Base-by-base conservation (phyloP, 2,888 invertebrate species). In the Chymomyza procnemis region DNA sequence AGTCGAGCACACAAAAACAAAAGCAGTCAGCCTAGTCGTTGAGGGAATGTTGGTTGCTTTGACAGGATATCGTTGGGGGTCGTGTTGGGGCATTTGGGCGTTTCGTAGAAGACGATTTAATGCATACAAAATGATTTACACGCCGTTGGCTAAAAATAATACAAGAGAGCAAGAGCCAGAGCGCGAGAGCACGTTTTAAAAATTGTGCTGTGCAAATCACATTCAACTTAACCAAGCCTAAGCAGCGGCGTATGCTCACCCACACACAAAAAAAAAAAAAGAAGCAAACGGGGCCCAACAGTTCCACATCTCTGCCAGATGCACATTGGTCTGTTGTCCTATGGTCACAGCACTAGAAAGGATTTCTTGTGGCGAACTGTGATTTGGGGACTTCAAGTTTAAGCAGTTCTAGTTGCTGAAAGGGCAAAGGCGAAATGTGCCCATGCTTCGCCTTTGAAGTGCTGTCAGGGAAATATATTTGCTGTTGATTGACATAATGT, bases 121-220 rank as follows among this genome's bases (percentile, higher is more conserved):
- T 87, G 86, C 87, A 86, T 87, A 85, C 83, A 85, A 85, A 87
- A 87, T 87, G 87, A 83, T 81, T 81, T 80, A 85, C 81, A 85
- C 77, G 79, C 80, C 83, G 79, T 74, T 81, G 76, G 80, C 78
- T 75, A 84, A 78, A 80, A 76, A 85, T 79, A 83, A 85, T 85
- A 76, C 73, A 54, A 75, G 71, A 16, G 50, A 41, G 34, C 26
- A 26, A 26, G n/a, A 30, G 30, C 30, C 30, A 30, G 30, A 47
- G 47, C 47, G 50, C 16, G 50, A 41, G 50, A 30, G 55, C 46
- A 30, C 47, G 64, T 52, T 64, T 64, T 30, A 64, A 64, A 64
- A 64, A n/a, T n/a, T n/a, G n/a, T n/a, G n/a, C 50, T 50, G 57
- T 70, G 56, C 59, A 58, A 66, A 57, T 19, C 34, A 41, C n/a